Conservation (phyloP, 2,888 invertebrate genomes). For the Drosophila nigricruria region DNA sequence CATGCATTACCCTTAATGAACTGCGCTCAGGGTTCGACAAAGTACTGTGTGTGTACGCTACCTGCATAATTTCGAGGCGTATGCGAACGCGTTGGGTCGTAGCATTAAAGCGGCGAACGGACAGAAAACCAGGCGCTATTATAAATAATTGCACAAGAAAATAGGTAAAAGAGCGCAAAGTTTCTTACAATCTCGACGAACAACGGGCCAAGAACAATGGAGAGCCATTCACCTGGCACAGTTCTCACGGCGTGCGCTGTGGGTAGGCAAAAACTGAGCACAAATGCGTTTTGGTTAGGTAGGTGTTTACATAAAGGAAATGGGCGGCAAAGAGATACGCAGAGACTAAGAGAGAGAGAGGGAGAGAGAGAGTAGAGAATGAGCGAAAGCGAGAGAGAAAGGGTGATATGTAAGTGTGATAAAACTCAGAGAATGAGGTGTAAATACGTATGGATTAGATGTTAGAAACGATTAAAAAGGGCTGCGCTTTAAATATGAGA, state of each 20-base stretch:
- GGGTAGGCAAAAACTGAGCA: conserved; percentile 50
- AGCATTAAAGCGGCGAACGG: conserved; percentile 20
- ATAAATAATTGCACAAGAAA: conserved; percentile 79
- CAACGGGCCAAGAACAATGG: conserved; percentile 46
- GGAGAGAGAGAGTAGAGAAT: background rate
- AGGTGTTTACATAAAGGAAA: conserved; percentile 16
- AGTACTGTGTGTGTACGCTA: conserved; percentile 44
- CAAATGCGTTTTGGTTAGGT: conserved; percentile 39
- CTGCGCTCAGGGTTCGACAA: conserved; percentile 48
- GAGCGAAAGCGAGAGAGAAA: conserved; percentile 2
- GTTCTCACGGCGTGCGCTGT: conserved; percentile 62
- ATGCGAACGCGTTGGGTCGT: background rate
- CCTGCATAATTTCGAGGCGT: conserved; percentile 54
- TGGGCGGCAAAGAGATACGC: conserved; percentile 22
- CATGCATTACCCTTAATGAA: conserved; percentile 78
- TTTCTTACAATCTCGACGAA: conserved; percentile 51
- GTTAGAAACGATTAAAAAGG: conserved; percentile 17
- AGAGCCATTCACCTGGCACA: conserved; percentile 70
- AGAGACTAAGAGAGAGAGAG: background rate
- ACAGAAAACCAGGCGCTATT: conserved; percentile 61
- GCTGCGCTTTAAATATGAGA: conserved; percentile 14
- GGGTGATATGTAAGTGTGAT: conserved; percentile 7
- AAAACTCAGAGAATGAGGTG: conserved; percentile 39
- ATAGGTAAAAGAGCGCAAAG: conserved; percentile 64
- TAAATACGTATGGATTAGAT: conserved; percentile 25